These are phyloP conservation scores for Gymnopithys bicolor DNA, from an alignment of 2,797 vertebrate genomes.

Conservation along the genomic window DNA sequence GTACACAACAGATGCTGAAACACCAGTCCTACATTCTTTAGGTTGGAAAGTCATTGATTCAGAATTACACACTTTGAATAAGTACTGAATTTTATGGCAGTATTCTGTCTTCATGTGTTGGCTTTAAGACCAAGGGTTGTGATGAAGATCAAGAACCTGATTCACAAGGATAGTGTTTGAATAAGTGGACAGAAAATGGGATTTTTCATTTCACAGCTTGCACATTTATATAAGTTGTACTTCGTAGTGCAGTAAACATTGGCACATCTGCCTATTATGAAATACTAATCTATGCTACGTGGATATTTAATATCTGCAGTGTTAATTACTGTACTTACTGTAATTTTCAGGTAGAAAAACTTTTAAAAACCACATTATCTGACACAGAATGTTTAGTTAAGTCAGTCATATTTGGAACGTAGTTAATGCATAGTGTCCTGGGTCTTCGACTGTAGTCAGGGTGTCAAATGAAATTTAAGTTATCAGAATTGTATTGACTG, in stretches of 20 bases:
- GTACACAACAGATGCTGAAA: constrained; percentile 76
- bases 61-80: constrained; percentile 84
- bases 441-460: constrained; percentile 71
- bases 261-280: constrained; percentile 64
- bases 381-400: constrained; percentile 65
- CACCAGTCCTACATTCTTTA: constrained; percentile 77
- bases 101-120: constrained; percentile 53
- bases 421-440: constrained; percentile 66
- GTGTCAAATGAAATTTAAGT: constrained; percentile 71
- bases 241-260: constrained; percentile 64
- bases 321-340: constrained; percentile 74
- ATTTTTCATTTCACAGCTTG: constrained; percentile 71
- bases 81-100: constrained; percentile 76
- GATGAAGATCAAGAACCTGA: constrained; percentile 40
- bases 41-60: constrained; percentile 72
- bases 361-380: constrained; percentile 64
- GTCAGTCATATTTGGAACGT: constrained; percentile 72
- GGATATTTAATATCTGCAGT: constrained; percentile 73
- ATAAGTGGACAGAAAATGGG: constrained; percentile 41
- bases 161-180: constrained; percentile 47
- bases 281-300: constrained; percentile 67
- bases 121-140: constrained; percentile 55
- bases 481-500: constrained; percentile 71
- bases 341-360: constrained; percentile 74
- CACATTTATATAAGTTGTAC: constrained; percentile 65